phyloP scores from a whole-genome alignment of 1,140 invertebrate genomes.

The Pseudomyrmex cubaensis region DNA sequence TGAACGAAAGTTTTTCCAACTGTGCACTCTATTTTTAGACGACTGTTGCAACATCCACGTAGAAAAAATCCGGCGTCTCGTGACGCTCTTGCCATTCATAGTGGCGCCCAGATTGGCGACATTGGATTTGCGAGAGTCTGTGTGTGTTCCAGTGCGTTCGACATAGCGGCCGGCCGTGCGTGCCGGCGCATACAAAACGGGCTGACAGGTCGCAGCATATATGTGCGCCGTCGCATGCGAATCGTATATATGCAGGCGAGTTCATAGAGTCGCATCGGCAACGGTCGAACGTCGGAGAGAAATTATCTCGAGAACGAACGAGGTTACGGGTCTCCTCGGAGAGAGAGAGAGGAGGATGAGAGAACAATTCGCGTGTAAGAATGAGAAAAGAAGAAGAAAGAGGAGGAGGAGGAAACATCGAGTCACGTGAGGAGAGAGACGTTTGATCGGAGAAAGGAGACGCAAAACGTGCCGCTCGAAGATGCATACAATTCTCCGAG shows the following conservation, averaged over 20 bases:
- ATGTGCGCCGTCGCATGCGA: not conserved
- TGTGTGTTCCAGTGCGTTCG: slow-evolving; percentile 29
- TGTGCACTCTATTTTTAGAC: slow-evolving; percentile 35
- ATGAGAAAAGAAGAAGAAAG: too few relatives aligned
- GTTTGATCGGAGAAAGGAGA: slow-evolving; percentile 65
- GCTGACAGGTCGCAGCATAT: slow-evolving; percentile 21
- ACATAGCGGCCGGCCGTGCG: slow-evolving; percentile 22
- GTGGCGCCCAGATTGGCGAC: slow-evolving; percentile 73
- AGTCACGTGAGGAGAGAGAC: slow-evolving; percentile 24
- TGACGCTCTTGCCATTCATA: slow-evolving; percentile 78
- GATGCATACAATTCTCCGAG: slow-evolving; percentile 45
- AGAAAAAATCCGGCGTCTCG: slow-evolving; percentile 46
- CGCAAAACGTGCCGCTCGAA: slow-evolving; percentile 35
- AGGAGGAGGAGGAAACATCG: slow-evolving; percentile 12
- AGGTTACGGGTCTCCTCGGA: not conserved
- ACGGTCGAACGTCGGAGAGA: slow-evolving; percentile 42
- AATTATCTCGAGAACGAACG: slow-evolving; percentile 37
- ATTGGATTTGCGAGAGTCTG: slow-evolving; percentile 42
- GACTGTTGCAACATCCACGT: slow-evolving; percentile 64
- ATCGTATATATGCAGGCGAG: not conserved
- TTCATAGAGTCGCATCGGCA: slow-evolving; percentile 41
- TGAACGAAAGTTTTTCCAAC: not conserved
- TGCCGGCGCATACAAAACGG: slow-evolving; percentile 36
- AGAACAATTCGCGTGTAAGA: not conserved
- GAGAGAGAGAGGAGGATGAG: slow-evolving; percentile 22